Base-by-base conservation (phyloP, 2,797 vertebrate genomes). In the Yasuhikotakia modesta region DNA sequence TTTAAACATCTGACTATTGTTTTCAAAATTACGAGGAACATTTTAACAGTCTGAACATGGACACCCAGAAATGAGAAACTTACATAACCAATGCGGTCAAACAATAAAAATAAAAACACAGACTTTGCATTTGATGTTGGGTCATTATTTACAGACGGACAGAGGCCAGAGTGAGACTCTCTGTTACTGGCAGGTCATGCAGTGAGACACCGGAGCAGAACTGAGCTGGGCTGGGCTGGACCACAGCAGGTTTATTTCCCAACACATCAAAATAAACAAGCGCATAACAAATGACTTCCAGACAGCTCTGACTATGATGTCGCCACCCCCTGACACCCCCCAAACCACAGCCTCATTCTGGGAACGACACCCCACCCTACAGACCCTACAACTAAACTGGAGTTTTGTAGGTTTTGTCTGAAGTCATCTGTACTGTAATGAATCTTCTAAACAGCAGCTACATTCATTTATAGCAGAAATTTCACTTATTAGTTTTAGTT, bases 201-300 rank as follows among this genome's bases (percentile, higher is more conserved):
- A 52, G 27, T 52, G 16, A 70, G 74, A 7, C 57, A 78, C 24
- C 80, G 79, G 70, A 76, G 43, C 57, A 72, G 19, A n/a, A n/a
- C 35, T 32, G 13, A 70, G 57, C 76, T 79, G 45, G n/a, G 39
- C 21, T 68, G 50, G 21, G 32, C 30, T 70, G 48, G 61, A 43
- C 77, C 69, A 76, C 46, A 78, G 58, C 64, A 65, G 43, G 39
- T 50, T 80, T 46, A 22, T 35, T 82, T 81, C 72, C 68, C 74
- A 84, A 76, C 45, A 66, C 50, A 79, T 77, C 67, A 30, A 57
- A 81, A 83, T 43, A 43, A 43, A 43, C 39, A 43, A 43, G 39
- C 60, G 45, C 69, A 35, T 35, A 58, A 35, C n/a, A 24, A 81
- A 81, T 73, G 32, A 55, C 55, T 78, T 81, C 70, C 76, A 81